Evolutionary conservation across 2,113 vertebrate species (phyloP).

Genomic region (Nyctereutes procyonoides): DNA sequence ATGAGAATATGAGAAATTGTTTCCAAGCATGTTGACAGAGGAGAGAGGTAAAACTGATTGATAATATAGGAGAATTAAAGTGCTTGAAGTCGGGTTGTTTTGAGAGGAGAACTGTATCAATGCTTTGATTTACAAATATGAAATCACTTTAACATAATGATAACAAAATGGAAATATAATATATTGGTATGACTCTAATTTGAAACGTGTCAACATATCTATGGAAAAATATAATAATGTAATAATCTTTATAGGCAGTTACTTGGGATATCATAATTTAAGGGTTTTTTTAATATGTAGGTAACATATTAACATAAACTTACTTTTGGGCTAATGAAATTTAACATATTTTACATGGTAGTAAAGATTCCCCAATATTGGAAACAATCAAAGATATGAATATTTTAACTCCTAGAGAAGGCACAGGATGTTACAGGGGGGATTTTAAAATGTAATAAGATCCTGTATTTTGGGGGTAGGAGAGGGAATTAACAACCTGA

Average conservation of each 20-base stretch:
- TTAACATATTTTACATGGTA: background rate
- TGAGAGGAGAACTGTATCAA: background rate
- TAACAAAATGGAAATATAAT: background rate
- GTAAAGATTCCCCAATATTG: background rate
- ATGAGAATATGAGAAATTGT: background rate
- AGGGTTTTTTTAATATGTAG: background rate
- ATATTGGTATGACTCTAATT: background rate
- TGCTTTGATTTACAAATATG: background rate
- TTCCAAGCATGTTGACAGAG: background rate
- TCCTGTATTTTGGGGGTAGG: background rate
- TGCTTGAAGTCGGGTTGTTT: background rate
- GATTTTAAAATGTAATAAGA: background rate
- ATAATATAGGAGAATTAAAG: background rate
- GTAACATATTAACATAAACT: background rate
- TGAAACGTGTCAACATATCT: background rate
- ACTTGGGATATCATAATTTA: background rate
- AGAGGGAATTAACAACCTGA: background rate
- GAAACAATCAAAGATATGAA: background rate
- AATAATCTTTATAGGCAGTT: background rate
- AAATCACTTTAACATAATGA: background rate
- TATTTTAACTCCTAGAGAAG: conserved; percentile 24
- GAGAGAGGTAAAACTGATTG: background rate
- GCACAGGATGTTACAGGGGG: background rate
- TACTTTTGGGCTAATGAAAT: conserved; percentile 11
- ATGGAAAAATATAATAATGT: background rate